These are phyloP conservation scores for Metopia argyrocephala DNA, from an alignment of 2,888 invertebrate genomes.

Conservation along the genomic window DNA sequence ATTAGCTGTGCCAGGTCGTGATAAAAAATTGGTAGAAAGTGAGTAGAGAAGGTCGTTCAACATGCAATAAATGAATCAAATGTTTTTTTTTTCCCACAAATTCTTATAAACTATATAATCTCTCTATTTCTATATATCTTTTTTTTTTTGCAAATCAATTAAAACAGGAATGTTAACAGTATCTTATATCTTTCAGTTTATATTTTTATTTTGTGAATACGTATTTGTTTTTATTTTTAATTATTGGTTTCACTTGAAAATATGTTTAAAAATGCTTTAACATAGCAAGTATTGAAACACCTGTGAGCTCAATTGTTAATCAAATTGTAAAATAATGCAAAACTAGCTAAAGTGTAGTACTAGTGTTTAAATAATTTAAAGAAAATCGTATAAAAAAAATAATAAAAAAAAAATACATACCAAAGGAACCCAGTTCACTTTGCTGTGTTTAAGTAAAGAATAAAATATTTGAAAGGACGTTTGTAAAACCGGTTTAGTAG, in stretches of 20 bases:
- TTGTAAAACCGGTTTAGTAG: too few relatives aligned
- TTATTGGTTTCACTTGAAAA: slow-evolving; percentile 19
- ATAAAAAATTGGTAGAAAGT: slow-evolving; percentile 78
- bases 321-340: too few relatives aligned
- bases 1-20: slow-evolving; percentile 77
- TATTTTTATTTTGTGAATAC: background rate
- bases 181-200: background rate
- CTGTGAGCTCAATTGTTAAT: slow-evolving; percentile 2
- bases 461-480: too few relatives aligned
- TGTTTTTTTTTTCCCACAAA: too few relatives aligned
- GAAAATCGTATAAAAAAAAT: background rate
- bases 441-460: too few relatives aligned
- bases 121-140: background rate
- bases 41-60: slow-evolving; percentile 73
- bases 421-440: too few relatives aligned
- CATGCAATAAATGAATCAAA: slow-evolving; percentile 60
- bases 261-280: slow-evolving; percentile 58
- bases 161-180: background rate
- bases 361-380: background rate
- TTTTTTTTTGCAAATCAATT: background rate
- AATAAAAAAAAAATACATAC: too few relatives aligned
- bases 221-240: background rate
- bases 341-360: background rate
- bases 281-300: slow-evolving; percentile 40
- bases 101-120: background rate